phyloP scores from a whole-genome alignment of 2,797 vertebrate species.

The Xyrichtys novacula region DNA sequence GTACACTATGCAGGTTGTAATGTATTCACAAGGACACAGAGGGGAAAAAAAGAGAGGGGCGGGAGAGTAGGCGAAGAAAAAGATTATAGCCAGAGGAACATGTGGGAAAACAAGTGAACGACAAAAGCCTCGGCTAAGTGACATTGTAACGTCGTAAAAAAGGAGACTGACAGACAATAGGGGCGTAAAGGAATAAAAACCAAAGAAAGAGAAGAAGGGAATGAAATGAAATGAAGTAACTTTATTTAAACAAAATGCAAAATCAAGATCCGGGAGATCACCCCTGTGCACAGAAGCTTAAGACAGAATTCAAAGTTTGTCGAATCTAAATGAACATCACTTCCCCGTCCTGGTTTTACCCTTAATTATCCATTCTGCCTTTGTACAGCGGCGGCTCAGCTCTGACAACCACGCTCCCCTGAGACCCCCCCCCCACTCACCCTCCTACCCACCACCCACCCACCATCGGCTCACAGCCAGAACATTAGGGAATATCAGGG shows the following conservation, averaged over 20 bases:
- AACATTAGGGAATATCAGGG: slow-evolving; percentile 85
- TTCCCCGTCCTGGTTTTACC: slow-evolving; percentile 68
- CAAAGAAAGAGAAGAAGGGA: slow-evolving; percentile 14
- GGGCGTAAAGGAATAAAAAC: slow-evolving; percentile 1
- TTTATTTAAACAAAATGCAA: slow-evolving; percentile 53
- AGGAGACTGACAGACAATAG: slow-evolving; percentile 7
- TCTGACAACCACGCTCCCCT: slow-evolving; percentile 82
- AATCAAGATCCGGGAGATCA: slow-evolving; percentile 63
- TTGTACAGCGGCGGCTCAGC: slow-evolving; percentile 79
- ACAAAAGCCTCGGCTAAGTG: no score
- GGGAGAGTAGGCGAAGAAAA: slow-evolving; percentile 22
- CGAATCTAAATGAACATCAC: slow-evolving; percentile 79
- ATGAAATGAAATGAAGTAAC: slow-evolving; percentile 19
- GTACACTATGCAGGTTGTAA: slow-evolving; percentile 26
- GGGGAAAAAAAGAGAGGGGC: slow-evolving; percentile 51
- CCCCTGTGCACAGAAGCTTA: slow-evolving; percentile 46
- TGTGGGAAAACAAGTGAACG: slow-evolving; percentile 5
- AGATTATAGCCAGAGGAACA: slow-evolving; percentile 33
- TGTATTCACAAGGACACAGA: slow-evolving; percentile 66
- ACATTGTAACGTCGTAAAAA: no score
- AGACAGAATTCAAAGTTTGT: slow-evolving; percentile 82
- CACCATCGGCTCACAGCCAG: slow-evolving; percentile 51
- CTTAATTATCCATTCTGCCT: slow-evolving; percentile 86
- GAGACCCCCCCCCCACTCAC: slow-evolving; percentile 53
- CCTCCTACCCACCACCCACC: slow-evolving; percentile 36